Conservation (phyloP, 2,113 vertebrate genomes). For the Ardeotis arabs region DNA sequence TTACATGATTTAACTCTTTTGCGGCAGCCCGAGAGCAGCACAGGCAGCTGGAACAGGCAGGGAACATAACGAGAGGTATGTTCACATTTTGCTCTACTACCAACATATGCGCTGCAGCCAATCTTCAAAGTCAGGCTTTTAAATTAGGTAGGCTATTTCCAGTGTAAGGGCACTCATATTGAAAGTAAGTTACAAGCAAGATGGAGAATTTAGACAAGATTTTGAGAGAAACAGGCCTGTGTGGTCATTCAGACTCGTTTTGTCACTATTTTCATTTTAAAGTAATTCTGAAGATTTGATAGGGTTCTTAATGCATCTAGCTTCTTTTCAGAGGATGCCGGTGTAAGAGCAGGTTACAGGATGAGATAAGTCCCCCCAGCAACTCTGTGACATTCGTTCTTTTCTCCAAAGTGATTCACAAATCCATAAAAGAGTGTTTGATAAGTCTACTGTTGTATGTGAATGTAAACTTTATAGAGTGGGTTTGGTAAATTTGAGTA, state of each 20-base stretch:
- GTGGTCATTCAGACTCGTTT: background rate
- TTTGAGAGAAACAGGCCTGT: background rate
- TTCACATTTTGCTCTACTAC: background rate
- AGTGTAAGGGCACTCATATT: background rate
- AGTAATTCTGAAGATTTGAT: background rate
- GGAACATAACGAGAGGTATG: background rate
- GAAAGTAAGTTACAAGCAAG: background rate
- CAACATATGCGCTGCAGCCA: background rate
- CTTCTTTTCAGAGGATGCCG: background rate
- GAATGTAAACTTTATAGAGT: background rate
- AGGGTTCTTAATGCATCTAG: background rate
- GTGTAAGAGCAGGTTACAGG: fast-evolving
- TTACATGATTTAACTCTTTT: conserved; percentile 48
- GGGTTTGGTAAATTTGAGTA: background rate
- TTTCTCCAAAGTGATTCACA: background rate
- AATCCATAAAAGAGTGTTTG: background rate
- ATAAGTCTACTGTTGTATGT: background rate
- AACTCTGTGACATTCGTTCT: background rate
- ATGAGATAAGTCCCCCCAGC: background rate
- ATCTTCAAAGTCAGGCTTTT: background rate
- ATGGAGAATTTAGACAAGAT: background rate
- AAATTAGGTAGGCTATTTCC: background rate
- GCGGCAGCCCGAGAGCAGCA: background rate
- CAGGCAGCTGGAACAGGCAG: background rate
- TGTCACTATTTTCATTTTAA: background rate